Percentiles rank a stretch among this genome's conserved stretches.
These are phyloP conservation scores for Drosophila imparisetae DNA, from an alignment of 2,888 invertebrate species.

Conservation along the genomic window DNA sequence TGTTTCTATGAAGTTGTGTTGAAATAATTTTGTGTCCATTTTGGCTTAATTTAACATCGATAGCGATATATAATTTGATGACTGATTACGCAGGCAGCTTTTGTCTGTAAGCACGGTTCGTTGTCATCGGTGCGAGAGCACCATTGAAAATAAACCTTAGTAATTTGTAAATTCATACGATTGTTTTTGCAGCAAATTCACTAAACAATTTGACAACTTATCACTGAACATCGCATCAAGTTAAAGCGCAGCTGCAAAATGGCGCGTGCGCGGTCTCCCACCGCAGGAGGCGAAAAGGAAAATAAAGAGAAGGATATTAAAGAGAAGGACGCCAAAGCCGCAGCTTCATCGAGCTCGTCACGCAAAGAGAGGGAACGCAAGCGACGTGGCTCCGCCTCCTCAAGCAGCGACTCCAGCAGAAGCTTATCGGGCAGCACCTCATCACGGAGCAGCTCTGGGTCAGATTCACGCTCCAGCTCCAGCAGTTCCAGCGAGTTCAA, in stretches of 20 bases:
- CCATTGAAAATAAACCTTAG: constrained; percentile 39
- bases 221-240: constrained; percentile 2
- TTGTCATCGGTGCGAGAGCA: constrained; percentile 46
- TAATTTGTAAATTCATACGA: constrained; percentile 22
- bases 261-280: constrained; percentile 91
- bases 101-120: neutral
- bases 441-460: constrained; percentile 89
- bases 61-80: neutral
- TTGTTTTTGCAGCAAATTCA: constrained; percentile 8
- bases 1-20: neutral
- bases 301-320: constrained; percentile 87
- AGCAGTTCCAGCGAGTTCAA: constrained; percentile 88
- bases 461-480: constrained; percentile 92
- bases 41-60: neutral
- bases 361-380: constrained; percentile 83
- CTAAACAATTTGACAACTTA: constrained; percentile 20
- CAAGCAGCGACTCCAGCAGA: constrained; percentile 92
- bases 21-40: neutral
- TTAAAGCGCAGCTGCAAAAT: constrained; percentile 33
- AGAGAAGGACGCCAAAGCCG: constrained; percentile 77
- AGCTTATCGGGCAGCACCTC: constrained; percentile 93
- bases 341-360: constrained; percentile 66
- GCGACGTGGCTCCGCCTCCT: constrained; percentile 88
- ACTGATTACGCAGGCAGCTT: neutral
- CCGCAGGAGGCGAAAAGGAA: constrained; percentile 89